Evolutionary conservation across 1,140 invertebrate species (phyloP).

Genomic region (Drosophila bipectinata): DNA sequence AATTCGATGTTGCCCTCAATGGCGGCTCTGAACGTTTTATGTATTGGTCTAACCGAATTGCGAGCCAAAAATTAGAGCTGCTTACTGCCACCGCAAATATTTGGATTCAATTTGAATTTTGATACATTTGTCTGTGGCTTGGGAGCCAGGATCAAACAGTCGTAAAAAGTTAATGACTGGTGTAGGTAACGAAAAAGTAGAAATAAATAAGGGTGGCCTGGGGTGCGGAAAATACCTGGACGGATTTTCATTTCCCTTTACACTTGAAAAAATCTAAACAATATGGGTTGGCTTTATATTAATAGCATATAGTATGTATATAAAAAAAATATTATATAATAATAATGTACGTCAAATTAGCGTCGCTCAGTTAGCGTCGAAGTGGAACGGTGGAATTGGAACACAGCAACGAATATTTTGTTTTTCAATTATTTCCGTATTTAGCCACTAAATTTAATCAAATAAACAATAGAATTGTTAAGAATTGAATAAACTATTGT

Average conservation of each 20-base stretch:
- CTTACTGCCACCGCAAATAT: constrained; percentile 58
- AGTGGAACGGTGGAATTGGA: too few relatives aligned
- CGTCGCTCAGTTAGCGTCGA: too few relatives aligned
- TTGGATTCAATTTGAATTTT: constrained; percentile 65
- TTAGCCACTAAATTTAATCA: too few relatives aligned
- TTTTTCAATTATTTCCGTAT: too few relatives aligned
- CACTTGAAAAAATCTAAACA: background rate
- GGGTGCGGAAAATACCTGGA: constrained; percentile 4
- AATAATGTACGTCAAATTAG: too few relatives aligned
- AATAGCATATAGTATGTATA: too few relatives aligned
- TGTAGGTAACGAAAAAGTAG: constrained; percentile 50
- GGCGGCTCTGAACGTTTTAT: constrained; percentile 40
- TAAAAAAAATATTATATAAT: too few relatives aligned
- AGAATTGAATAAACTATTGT: too few relatives aligned
- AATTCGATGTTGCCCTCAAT: constrained; percentile 52
- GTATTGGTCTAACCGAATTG: constrained; percentile 64
- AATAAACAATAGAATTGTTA: too few relatives aligned
- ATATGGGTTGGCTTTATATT: too few relatives aligned
- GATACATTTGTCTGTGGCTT: constrained; percentile 34
- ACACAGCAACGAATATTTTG: too few relatives aligned
- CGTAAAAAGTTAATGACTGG: constrained; percentile 76
- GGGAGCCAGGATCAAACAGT: constrained; percentile 26
- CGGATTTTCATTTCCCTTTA: constrained; percentile 25
- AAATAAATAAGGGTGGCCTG: constrained; percentile 39
- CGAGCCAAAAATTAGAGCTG: constrained; percentile 31